These are phyloP conservation scores for Hemiprocne comata DNA, from an alignment of 2,113 vertebrate species.

Conservation along the genomic window DNA sequence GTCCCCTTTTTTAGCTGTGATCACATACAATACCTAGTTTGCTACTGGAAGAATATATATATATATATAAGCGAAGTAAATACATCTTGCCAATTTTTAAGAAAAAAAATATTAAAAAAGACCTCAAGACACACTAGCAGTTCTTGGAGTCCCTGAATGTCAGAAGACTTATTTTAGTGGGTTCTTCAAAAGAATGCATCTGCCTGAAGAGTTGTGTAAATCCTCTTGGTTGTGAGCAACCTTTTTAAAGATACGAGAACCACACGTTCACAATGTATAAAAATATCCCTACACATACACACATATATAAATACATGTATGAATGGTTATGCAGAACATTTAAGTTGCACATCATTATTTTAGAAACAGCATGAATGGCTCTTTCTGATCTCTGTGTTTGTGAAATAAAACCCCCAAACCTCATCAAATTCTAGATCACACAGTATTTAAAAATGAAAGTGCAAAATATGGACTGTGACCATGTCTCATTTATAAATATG, in stretches of 20 bases:
- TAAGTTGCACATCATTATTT: constrained; percentile 56
- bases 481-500: constrained; percentile 67
- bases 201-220: neutral
- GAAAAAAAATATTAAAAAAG: neutral
- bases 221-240: neutral
- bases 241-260: neutral
- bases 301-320: neutral
- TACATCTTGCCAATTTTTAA: neutral
- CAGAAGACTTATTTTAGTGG: neutral
- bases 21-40: neutral
- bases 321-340: constrained; percentile 28
- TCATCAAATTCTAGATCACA: constrained; percentile 26
- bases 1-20: neutral
- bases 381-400: constrained; percentile 66
- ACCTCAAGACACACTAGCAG: neutral
- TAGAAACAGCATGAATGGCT: constrained; percentile 51
- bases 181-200: neutral
- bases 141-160: neutral
- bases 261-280: neutral
- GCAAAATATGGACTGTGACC: constrained; percentile 62
- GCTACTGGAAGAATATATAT: neutral
- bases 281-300: neutral
- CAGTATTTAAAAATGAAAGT: constrained; percentile 34
- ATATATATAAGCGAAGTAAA: neutral
- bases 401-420: constrained; percentile 31